Evolutionary conservation across 2,797 vertebrate genomes (phyloP), one percentile per base, ranked within the genome.

Genomic region (Chanos chanos): DNA sequence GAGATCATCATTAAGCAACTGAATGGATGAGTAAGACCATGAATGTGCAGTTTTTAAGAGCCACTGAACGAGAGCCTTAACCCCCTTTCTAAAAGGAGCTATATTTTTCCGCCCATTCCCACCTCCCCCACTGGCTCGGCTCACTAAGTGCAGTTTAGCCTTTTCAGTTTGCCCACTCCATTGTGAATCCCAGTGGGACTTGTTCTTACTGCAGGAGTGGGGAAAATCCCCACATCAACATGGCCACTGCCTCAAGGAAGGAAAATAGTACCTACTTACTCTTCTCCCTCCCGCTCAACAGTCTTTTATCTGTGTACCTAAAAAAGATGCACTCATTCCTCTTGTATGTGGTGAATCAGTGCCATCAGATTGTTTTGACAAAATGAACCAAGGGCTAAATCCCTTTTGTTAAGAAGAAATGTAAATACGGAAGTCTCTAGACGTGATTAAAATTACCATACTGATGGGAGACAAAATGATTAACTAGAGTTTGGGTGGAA

Each of bases 81-180:
- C 87, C 81, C 81, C 81, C 86, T 70, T 58, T 69, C 60, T 87
- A 84, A 89, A 86, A 87, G 77, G 76, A 86, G 82, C 83, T 84
- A 84, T 86, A 88, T 89, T 87, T 85, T 72, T 70, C 66, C 79
- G 74, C 76, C 77, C 36, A 34, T 77, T 75, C 73, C 81, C 81
- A 74, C 71, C 82, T 81, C 82, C 80, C 68, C 30, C 83, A 82
- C 79, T 75, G 81, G 78, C 79, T 87, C 75, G 82, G 79, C 64
- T 78, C 48, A 28, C 72, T 70, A 72, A 83, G 79, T 81, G 86
- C 82, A 84, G 83, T 88, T 86, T 78, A 87, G 78, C 70, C 75
- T 84, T 89, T 90, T 92, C 86, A 90, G 77, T 88, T 86, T 86
- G 84, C 81, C 86, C 80, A 78, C 78, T 89, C 87, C 84, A 86